These are phyloP conservation scores for Drosophila truncata DNA, from an alignment of 1,140 invertebrate genomes.

Conservation along the genomic window DNA sequence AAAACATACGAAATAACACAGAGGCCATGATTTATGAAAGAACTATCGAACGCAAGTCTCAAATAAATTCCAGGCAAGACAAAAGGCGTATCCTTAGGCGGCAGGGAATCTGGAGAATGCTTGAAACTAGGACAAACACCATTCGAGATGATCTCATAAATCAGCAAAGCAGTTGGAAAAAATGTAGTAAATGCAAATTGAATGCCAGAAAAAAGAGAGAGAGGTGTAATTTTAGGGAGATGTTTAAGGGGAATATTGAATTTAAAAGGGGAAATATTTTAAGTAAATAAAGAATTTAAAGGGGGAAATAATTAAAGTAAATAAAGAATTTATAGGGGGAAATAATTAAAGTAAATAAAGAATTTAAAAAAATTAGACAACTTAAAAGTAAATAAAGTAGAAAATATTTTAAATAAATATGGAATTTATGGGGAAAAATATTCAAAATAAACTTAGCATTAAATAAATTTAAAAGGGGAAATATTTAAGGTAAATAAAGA, in stretches of 20 bases:
- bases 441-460: no score
- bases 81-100: not conserved
- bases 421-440: not conserved
- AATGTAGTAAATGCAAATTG: not conserved
- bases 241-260: not conserved
- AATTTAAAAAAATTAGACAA: no score
- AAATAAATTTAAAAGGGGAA: not conserved
- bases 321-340: no score
- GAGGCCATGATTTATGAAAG: conserved; percentile 41
- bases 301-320: not conserved
- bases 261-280: not conserved
- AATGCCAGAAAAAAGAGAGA: no score
- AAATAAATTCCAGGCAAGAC: conserved; percentile 24
- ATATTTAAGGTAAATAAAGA: no score
- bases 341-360: no score
- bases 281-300: not conserved
- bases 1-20: not conserved
- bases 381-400: no score
- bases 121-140: conserved; percentile 11
- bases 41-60: conserved; percentile 23
- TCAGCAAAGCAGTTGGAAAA: not conserved
- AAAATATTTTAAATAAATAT: not conserved
- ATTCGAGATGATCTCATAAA: conserved; percentile 38
- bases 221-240: not conserved
- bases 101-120: not conserved